Evolutionary conservation across 92 coral and sea anemone genomes (phyloP).

Genomic region (Nematostella vectensis): DNA sequence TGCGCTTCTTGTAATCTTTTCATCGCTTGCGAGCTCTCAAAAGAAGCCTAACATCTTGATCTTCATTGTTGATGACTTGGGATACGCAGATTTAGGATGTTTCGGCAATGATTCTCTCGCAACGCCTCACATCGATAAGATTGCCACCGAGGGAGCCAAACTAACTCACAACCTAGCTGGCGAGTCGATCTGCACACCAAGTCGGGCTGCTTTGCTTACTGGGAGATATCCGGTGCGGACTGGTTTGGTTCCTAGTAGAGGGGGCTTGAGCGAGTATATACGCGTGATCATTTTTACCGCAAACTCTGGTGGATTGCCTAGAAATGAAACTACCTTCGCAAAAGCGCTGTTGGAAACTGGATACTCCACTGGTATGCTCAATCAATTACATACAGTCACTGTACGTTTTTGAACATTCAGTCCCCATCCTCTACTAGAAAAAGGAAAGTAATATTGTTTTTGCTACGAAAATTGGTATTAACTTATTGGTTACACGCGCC

Average conservation of each 20-base stretch:
- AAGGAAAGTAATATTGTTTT: too few relatives aligned
- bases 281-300: constrained; percentile 30
- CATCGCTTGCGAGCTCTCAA: background rate
- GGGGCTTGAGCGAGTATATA: background rate
- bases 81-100: constrained; percentile 72
- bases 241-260: constrained; percentile 38
- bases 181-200: constrained; percentile 77
- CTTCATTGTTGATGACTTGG: constrained; percentile 69
- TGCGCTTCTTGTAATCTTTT: background rate
- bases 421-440: too few relatives aligned
- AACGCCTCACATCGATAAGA: constrained; percentile 78
- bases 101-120: constrained; percentile 63
- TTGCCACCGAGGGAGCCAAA: constrained; percentile 69
- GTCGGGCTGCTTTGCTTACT: constrained; percentile 76
- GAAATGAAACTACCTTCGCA: constrained; percentile 53
- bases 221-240: constrained; percentile 76
- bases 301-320: constrained; percentile 61
- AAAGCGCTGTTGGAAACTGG: constrained; percentile 31
- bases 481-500: too few relatives aligned
- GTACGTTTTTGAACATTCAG: too few relatives aligned
- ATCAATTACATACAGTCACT: too few relatives aligned
- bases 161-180: constrained; percentile 56
- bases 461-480: too few relatives aligned
- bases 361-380: constrained; percentile 58
- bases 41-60: constrained; percentile 38